Evolutionary conservation across 2,797 vertebrate genomes (phyloP), one percentile per base, ranked within the genome.

Genomic region (Pangasius djambal): DNA sequence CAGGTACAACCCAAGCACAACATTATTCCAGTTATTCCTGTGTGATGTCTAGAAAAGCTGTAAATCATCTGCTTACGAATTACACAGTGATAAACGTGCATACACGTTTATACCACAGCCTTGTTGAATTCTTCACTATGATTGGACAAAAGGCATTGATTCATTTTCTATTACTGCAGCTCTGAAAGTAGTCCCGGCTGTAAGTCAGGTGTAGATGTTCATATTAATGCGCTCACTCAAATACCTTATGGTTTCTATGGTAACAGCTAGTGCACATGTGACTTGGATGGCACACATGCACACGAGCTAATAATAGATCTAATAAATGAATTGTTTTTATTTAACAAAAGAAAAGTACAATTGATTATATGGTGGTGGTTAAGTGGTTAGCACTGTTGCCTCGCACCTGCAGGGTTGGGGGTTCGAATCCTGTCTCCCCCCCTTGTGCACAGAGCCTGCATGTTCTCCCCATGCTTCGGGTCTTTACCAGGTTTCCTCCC

Each of bases 1-100:
- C 89, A 88, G 83, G 44, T 82, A 83, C 57, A 91, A 65, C 74
- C 82, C 31, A 48, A 70, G 84, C 86, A 87, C 6, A 61, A 63
- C 20, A n/a, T 63, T 37, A 50, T 16, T 50, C 28, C 28, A n/a
- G 1, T 22, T 52, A 1, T 57, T 9, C 8, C 1, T 52, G 10
- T 31, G n/a, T 78, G 48, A n/a, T 18, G 75, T 78, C 13, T 8
- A 15, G 44, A 28, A 28, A 75, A 12, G 9, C 61, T 65, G 61
- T 65, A 12, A 22, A 22, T 8, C 3, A 65, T 22, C 69, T 72
- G 20, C 37, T 5, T 28, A n/a, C 12, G 15, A 12, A 13, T 40
- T 25, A 28, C 40, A 67, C 59, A 50, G 7, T 1, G 67, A 25
- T 52, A 34, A 44, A 81, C 52, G 7, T 28, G 6, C 1, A 18